Evolutionary conservation across 2,888 invertebrate genomes (phyloP), one percentile per base, ranked within the genome.

Genomic region (Coenonympha arcania): DNA sequence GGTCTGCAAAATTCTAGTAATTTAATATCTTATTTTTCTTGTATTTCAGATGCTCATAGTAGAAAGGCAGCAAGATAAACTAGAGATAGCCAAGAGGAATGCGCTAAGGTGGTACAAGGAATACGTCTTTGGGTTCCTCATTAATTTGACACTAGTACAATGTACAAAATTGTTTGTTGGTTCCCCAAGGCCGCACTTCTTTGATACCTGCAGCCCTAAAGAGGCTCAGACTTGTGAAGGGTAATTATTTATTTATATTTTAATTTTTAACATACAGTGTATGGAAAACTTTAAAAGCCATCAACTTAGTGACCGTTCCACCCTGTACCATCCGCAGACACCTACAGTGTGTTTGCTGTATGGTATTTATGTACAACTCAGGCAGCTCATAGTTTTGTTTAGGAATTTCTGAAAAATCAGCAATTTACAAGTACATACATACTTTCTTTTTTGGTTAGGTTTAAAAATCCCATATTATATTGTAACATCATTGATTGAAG

Each of bases 181-280:
- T 0, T 91, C 92, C 40, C 91, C 92, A 0, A 84, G 94, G 57
- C 94, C 94, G 0, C 93, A 93, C 68, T 94, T 93, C 74, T 87
- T 93, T 57, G 90, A 91, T 59, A 90, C 92, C 0, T 94, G 94
- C 67, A 75, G 76, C 43, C 93, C 94, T 4, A 87, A 89, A 52
- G 89, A 89, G 40, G 89, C 89, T 0, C 57, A 69, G 24, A 89
- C 89, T 52, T 94, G 94, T 70, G 49, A 71, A 55, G 77, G 63
- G 86, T 86, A 58, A 57, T 64, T 56, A 31, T 47, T n/a, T 11
- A 6, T 63, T 66, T 48, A 4, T 26, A 40, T 26, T 34, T 11
- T 6, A 30, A 36, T 6, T 13, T 15, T 2, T 33, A 2, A 30
- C n/a, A 37, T 44, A 36, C 4, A 42, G 11, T 47, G 20, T 39